A percentile compares a stretch with the other conserved stretches of the same genome.
These are phyloP conservation scores for Hyles euphorbiae DNA, from an alignment of 1,140 invertebrate species.

Conservation along the genomic window DNA sequence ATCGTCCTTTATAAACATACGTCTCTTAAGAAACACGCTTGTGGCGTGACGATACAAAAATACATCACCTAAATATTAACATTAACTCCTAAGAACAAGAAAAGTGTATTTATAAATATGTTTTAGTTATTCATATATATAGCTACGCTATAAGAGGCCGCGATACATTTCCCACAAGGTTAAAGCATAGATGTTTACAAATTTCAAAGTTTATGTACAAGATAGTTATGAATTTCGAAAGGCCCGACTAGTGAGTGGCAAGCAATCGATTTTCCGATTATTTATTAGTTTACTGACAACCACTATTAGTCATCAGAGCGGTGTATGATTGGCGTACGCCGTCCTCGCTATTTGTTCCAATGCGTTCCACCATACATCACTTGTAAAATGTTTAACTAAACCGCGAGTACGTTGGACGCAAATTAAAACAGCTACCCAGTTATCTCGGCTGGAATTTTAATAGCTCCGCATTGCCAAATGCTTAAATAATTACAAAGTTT, in stretches of 20 bases:
- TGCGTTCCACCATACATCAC: constrained; percentile 43
- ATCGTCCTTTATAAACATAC: no score
- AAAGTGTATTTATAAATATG: no score
- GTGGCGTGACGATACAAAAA: no score
- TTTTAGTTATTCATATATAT: no score
- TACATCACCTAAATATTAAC: no score
- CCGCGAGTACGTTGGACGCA: constrained; percentile 32
- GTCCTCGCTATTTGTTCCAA: constrained; percentile 7
- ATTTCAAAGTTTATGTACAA: not conserved
- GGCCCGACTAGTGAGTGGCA: not conserved
- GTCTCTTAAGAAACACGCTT: no score
- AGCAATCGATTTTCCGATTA: constrained; percentile 15
- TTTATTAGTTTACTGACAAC: constrained; percentile 49
- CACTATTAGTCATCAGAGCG: constrained; percentile 48
- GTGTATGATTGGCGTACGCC: constrained; percentile 31
- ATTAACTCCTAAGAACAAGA: no score
- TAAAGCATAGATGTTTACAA: constrained; percentile 2
- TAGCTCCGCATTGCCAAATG: constrained; percentile 6
- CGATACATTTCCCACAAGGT: no score
- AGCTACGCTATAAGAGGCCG: no score
- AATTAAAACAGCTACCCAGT: constrained; percentile 46
- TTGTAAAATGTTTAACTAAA: constrained; percentile 27
- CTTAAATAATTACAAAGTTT: constrained; percentile 1
- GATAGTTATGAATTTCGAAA: constrained; percentile 2
- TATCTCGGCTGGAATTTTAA: constrained; percentile 49